phyloP scores from a whole-genome alignment of 2,888 invertebrate genomes.

The Tyria jacobaeae region DNA sequence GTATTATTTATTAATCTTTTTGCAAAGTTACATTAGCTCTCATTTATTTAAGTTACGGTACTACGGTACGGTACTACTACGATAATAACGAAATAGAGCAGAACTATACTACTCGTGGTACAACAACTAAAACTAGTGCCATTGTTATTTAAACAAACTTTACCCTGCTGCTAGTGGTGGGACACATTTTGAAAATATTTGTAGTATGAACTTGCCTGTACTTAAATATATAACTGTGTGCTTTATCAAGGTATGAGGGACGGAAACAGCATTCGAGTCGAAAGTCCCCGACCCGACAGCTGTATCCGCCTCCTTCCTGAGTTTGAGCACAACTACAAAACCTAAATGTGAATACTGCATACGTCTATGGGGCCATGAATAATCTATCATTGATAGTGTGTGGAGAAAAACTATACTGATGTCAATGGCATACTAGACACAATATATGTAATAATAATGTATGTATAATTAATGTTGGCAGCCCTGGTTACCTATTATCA shows the following conservation, averaged over 20 bases:
- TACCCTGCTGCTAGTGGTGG: constrained; percentile 21
- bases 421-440: neutral
- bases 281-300: neutral
- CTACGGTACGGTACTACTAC: too few species aligned
- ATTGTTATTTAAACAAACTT: constrained; percentile 40
- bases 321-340: neutral
- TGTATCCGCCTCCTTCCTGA: neutral
- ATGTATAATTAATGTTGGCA: neutral
- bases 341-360: neutral
- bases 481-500: neutral
- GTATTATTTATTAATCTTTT: neutral
- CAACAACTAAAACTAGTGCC: constrained; percentile 28
- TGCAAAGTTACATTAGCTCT: neutral
- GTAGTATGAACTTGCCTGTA: neutral
- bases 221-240: neutral
- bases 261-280: neutral
- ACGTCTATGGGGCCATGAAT: neutral
- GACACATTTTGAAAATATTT: constrained; percentile 9
- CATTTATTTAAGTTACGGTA: constrained; percentile 1
- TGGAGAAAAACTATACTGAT: neutral
- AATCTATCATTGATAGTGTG: neutral
- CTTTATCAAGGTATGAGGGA: neutral
- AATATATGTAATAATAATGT: too few species aligned
- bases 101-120: constrained; percentile 25
- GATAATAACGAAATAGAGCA: constrained; percentile 14